Conservation (phyloP, 2,113 vertebrate genomes). For the Microtus montanus region DNA sequence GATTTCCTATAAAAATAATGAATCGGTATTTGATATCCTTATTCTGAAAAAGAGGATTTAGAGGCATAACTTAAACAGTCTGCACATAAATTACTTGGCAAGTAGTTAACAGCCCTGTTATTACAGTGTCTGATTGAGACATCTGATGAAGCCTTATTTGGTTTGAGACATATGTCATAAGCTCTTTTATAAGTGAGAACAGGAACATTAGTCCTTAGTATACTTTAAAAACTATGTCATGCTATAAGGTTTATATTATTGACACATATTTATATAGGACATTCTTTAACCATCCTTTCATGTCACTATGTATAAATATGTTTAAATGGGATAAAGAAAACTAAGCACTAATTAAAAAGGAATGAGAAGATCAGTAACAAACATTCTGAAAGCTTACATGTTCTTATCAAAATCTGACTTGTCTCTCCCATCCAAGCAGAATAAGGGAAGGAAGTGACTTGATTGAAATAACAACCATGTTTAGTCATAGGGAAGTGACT, state of each 20-base stretch:
- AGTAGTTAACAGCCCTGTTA: background rate
- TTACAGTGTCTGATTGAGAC: background rate
- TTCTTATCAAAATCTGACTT: background rate
- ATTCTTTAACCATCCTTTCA: background rate
- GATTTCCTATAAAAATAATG: background rate
- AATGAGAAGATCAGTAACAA: background rate
- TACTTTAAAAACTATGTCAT: background rate
- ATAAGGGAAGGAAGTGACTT: conserved; percentile 40
- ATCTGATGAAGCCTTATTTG: background rate
- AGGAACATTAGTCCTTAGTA: background rate
- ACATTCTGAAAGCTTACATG: background rate
- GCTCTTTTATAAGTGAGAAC: background rate
- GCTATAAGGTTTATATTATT: background rate
- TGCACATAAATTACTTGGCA: background rate
- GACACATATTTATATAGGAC: background rate
- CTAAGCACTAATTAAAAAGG: background rate
- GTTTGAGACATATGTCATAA: background rate
- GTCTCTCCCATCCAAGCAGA: background rate
- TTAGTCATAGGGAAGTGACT: background rate
- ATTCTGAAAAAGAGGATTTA: conserved; percentile 6
- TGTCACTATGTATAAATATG: background rate
- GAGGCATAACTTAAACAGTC: background rate
- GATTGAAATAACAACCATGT: background rate
- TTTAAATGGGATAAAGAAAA: background rate
- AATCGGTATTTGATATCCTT: background rate